A percentile compares a stretch with the other conserved stretches of the same genome.
These are phyloP conservation scores for Parelbella ahira DNA, from an alignment of 2,888 invertebrate genomes.

Conservation along the genomic window DNA sequence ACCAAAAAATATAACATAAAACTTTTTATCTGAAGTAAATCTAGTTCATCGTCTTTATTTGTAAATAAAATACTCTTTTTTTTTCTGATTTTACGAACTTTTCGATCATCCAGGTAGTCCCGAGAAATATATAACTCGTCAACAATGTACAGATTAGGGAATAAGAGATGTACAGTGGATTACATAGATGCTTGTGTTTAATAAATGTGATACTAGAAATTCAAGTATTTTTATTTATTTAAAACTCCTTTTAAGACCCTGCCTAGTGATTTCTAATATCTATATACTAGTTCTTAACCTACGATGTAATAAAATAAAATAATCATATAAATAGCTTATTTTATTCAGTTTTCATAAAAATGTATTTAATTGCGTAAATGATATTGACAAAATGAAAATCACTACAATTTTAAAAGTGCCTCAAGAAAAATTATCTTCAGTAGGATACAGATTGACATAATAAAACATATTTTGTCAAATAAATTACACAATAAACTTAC, in stretches of 20 bases:
- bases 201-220: conserved; percentile 19
- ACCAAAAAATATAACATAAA: conserved; percentile 15
- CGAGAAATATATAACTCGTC: conserved; percentile 32
- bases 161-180: conserved; percentile 40
- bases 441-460: conserved; percentile 12
- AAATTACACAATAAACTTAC: conserved; percentile 20
- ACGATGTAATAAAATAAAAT: conserved; percentile 28
- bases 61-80: conserved; percentile 7
- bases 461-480: conserved; percentile 21
- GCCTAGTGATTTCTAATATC: conserved; percentile 6
- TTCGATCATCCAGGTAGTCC: conserved; percentile 20
- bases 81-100: not conserved
- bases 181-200: conserved; percentile 39
- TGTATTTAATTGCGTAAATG: conserved; percentile 45
- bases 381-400: conserved; percentile 53
- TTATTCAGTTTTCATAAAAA: conserved; percentile 39
- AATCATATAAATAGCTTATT: conserved; percentile 35
- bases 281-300: conserved; percentile 4
- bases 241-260: conserved; percentile 10
- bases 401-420: conserved; percentile 19
- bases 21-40: conserved; percentile 1
- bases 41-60: conserved; percentile 11
- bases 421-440: conserved; percentile 16
- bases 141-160: conserved; percentile 35
- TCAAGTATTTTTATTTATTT: conserved; percentile 5